phyloP scores from a whole-genome alignment of 2,888 invertebrate species.

The Timema cristinae region DNA sequence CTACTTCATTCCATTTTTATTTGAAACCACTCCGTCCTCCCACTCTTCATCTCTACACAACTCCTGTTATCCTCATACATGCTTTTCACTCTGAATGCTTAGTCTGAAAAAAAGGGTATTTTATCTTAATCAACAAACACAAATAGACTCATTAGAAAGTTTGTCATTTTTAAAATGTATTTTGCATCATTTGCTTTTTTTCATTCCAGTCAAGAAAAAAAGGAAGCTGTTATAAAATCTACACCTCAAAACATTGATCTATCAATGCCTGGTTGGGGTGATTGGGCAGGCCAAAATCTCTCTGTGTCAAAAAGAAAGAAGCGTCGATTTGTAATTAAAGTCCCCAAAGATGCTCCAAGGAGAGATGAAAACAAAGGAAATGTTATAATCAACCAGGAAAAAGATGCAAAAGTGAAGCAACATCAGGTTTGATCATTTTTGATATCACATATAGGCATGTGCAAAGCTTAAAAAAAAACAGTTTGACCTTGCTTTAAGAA shows the following conservation, averaged over 20 bases:
- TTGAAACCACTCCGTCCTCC: no score
- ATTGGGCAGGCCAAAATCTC: conserved; percentile 81
- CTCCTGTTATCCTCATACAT: no score
- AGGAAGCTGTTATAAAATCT: conserved; percentile 56
- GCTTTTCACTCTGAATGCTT: no score
- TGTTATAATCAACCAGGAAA: conserved; percentile 83
- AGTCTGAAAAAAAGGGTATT: no score
- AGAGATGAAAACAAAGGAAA: conserved; percentile 76
- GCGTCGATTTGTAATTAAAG: conserved; percentile 65
- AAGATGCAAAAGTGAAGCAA: conserved; percentile 60
- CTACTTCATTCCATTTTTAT: no score
- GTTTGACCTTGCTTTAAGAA: no score
- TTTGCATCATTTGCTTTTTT: background rate
- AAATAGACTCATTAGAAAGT: no score
- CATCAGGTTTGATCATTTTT: conserved; percentile 55
- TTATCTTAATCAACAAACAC: no score
- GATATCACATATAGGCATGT: no score
- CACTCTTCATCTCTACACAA: no score
- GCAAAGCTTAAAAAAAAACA: no score
- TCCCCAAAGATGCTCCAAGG: conserved; percentile 60
- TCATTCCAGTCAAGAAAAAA: conserved; percentile 41
- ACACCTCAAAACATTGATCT: conserved; percentile 71
- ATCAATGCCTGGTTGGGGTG: conserved; percentile 91
- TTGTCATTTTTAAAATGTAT: no score
- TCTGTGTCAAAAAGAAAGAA: conserved; percentile 40